Evolutionary conservation across 2,113 vertebrate genomes (phyloP).

Genomic region (Vicugna pacos): DNA sequence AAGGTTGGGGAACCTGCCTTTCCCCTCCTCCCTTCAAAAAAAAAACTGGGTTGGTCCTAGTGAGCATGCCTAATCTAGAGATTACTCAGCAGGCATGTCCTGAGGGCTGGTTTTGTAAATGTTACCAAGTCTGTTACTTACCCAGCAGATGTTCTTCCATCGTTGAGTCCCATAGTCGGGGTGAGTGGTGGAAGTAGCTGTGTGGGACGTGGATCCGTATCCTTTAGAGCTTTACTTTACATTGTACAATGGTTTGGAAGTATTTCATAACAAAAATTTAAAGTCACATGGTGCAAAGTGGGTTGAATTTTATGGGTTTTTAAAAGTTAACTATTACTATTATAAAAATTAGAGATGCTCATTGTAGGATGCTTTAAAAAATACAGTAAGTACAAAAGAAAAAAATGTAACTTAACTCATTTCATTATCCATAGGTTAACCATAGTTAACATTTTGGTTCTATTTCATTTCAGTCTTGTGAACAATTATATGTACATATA

Average conservation of each 20-base stretch:
- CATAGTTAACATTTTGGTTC: conserved; percentile 4
- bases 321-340: neutral
- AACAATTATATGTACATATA: neutral
- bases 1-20: conserved; percentile 37
- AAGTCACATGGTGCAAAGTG: neutral
- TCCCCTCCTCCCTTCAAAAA: neutral
- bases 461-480: neutral
- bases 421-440: neutral
- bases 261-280: conserved; percentile 25
- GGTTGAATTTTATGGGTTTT: conserved; percentile 9
- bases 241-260: neutral
- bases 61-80: conserved; percentile 51
- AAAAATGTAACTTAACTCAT: neutral
- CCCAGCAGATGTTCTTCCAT: conserved; percentile 26
- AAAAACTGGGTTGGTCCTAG: conserved; percentile 27
- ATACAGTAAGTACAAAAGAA: neutral
- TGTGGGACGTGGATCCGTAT: neutral
- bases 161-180: neutral
- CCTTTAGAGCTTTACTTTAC: neutral
- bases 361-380: conserved; percentile 10
- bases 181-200: neutral
- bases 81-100: conserved; percentile 54
- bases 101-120: conserved; percentile 58
- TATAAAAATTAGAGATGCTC: conserved; percentile 31
- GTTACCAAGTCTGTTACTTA: conserved; percentile 49